These are phyloP conservation scores for Brienomyrus longianalis DNA, from an alignment of 2,113 vertebrate species.

Conservation along the genomic window DNA sequence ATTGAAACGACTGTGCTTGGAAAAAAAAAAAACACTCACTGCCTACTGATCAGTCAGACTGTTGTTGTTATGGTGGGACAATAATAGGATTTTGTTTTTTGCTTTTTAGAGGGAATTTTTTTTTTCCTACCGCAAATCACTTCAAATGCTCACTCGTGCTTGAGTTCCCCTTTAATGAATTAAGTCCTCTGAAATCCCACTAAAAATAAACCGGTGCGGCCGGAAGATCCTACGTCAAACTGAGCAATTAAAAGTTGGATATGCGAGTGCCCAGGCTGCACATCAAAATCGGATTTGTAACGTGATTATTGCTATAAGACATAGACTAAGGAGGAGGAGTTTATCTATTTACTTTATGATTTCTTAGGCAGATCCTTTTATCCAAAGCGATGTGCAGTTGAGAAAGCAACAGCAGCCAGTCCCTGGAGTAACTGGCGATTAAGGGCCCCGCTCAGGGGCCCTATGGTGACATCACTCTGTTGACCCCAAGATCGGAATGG, in stretches of 20 bases:
- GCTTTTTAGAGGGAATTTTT: constrained; percentile 42
- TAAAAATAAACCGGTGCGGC: constrained; percentile 30
- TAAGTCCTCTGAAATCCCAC: constrained; percentile 50
- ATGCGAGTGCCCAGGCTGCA: not conserved
- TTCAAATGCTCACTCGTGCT: constrained; percentile 47
- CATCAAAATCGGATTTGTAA: not conserved
- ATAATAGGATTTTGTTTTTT: constrained; percentile 43
- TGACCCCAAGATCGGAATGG: too few relatives aligned
- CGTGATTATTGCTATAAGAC: not conserved
- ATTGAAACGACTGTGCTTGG: constrained; percentile 57
- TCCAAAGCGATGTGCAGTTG: not conserved
- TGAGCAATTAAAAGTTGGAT: constrained; percentile 4
- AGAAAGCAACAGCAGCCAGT: not conserved
- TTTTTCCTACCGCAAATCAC: constrained; percentile 45
- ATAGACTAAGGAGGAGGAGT: not conserved
- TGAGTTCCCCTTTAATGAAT: constrained; percentile 51
- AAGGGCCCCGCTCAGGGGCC: not conserved
- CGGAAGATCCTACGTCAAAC: not conserved
- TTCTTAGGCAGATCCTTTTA: not conserved
- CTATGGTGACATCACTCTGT: too few relatives aligned
- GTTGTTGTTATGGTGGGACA: constrained; percentile 36
- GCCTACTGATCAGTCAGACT: constrained; percentile 45
- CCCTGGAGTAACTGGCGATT: not conserved
- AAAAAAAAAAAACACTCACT: constrained; percentile 43
- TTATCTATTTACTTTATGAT: not conserved